Percentiles rank a stretch among this genome's conserved stretches.
These are phyloP conservation scores for Aleiodes leptofemur DNA, from an alignment of 2,888 invertebrate species.

Conservation along the genomic window DNA sequence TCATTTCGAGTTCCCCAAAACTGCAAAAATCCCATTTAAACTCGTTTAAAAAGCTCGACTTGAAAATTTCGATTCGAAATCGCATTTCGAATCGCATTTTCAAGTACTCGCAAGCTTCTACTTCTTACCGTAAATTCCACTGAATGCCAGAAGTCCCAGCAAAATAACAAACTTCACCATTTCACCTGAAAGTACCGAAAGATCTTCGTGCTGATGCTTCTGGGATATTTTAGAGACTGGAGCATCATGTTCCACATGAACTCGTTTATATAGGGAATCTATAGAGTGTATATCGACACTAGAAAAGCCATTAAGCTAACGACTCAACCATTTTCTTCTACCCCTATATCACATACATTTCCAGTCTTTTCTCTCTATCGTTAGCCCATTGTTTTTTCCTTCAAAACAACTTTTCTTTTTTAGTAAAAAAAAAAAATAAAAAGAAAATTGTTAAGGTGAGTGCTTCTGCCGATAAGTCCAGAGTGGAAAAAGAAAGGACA, in stretches of 20 bases:
- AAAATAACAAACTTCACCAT: constrained; percentile 18
- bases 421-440: too few species aligned
- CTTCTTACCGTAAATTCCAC: constrained; percentile 8
- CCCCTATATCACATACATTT: constrained; percentile 29
- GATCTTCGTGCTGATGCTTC: not conserved
- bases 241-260: constrained; percentile 21
- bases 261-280: constrained; percentile 41
- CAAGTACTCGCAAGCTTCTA: too few species aligned
- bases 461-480: constrained; percentile 12
- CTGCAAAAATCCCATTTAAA: too few species aligned
- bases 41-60: too few species aligned
- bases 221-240: constrained; percentile 20
- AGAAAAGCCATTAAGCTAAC: constrained; percentile 48
- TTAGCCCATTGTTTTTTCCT: constrained; percentile 34
- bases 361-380: constrained; percentile 36
- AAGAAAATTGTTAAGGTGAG: constrained; percentile 28
- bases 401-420: constrained; percentile 3
- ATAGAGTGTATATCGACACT: constrained; percentile 18
- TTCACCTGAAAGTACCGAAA: not conserved
- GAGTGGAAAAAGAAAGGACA: constrained; percentile 10
- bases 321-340: constrained; percentile 46
- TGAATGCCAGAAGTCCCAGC: constrained; percentile 7
- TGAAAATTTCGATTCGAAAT: too few species aligned
- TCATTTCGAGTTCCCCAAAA: too few species aligned
- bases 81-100: too few species aligned